Evolutionary conservation across 2,113 vertebrate genomes (phyloP).

Genomic region (Hippocampus comes): DNA sequence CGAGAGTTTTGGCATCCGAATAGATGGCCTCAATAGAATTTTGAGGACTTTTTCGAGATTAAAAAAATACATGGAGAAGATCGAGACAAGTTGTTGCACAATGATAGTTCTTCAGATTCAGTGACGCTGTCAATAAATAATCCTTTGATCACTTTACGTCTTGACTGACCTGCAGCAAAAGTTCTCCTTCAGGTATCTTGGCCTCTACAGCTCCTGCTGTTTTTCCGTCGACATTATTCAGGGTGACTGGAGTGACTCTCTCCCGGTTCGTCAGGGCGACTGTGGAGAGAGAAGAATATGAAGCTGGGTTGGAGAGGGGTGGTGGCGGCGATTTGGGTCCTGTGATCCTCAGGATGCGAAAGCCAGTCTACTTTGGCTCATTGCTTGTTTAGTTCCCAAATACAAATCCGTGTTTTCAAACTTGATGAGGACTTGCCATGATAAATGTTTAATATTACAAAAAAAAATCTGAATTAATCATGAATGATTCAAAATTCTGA

Average conservation of each 20-base stretch:
- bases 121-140: too few species aligned
- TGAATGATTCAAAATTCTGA: too few species aligned
- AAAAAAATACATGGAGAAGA: not conserved
- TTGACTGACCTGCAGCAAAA: conserved; percentile 74
- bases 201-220: conserved; percentile 7
- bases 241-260: conserved; percentile 18
- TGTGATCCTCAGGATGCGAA: conserved; percentile 15
- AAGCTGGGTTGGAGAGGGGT: not conserved
- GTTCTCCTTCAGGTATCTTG: conserved; percentile 67
- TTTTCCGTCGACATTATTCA: conserved; percentile 9
- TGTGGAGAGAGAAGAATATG: conserved; percentile 39
- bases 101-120: too few species aligned
- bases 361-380: too few species aligned
- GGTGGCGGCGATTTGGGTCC: conserved; percentile 34
- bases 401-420: too few species aligned
- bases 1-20: conserved; percentile 14
- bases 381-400: too few species aligned
- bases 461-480: too few species aligned
- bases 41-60: conserved; percentile 14
- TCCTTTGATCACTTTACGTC: not conserved
- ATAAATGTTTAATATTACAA: too few species aligned
- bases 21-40: conserved; percentile 22
- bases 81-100: not conserved
- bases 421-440: too few species aligned
- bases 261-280: conserved; percentile 64